These are phyloP conservation scores for Scortum barcoo DNA, from an alignment of 2,113 vertebrate genomes.

Conservation along the genomic window DNA sequence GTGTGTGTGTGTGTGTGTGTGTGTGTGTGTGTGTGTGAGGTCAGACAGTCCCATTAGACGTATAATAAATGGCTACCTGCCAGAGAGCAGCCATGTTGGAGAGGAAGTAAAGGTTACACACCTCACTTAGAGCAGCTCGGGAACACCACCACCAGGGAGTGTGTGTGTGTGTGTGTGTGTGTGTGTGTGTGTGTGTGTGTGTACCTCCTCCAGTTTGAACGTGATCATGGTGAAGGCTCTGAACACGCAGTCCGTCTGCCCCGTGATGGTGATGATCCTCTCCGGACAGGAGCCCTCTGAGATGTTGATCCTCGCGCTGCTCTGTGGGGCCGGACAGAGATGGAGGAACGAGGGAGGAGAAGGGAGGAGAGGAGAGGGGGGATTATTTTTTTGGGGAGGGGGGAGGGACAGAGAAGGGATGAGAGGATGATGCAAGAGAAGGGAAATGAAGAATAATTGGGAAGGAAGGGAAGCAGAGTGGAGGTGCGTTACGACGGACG, in stretches of 20 bases:
- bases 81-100: constrained; percentile 31
- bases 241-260: constrained; percentile 91
- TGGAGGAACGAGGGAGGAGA: not conserved
- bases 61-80: constrained; percentile 62
- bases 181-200: constrained; percentile 19
- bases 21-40: constrained; percentile 10
- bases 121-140: constrained; percentile 33
- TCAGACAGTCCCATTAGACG: constrained; percentile 45
- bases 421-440: constrained; percentile 1
- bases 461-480: constrained; percentile 13
- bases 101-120: constrained; percentile 55
- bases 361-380: not conserved
- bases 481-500: constrained; percentile 9
- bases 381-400: constrained; percentile 13
- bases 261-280: constrained; percentile 95
- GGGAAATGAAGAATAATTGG: not conserved
- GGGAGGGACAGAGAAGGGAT: not conserved
- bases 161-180: constrained; percentile 7
- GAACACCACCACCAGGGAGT: constrained; percentile 7
- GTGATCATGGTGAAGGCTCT: constrained; percentile 95
- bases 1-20: not conserved
- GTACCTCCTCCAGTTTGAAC: constrained; percentile 93
- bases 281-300: constrained; percentile 94
- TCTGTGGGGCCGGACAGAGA: constrained; percentile 81
- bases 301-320: constrained; percentile 94